phyloP scores from a whole-genome alignment of 2,113 vertebrate genomes.

The Chaetodon auriga region DNA sequence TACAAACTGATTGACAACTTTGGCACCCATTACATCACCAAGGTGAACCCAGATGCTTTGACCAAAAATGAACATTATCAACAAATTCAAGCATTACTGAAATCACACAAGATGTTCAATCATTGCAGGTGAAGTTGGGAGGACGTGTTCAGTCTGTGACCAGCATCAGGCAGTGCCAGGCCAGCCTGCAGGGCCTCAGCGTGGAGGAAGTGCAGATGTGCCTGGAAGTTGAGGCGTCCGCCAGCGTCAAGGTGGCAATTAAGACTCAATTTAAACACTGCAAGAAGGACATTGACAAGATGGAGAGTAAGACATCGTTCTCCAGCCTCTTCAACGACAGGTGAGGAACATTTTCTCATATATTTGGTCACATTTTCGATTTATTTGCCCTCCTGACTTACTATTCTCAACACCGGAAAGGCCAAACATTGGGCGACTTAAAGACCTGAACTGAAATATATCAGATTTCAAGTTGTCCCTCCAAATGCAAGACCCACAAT shows the following conservation, averaged over 20 bases:
- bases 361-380: too few relatives aligned
- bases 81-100: not conserved
- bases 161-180: slow-evolving; percentile 86
- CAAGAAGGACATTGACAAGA: slow-evolving; percentile 69
- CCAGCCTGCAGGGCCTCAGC: slow-evolving; percentile 80
- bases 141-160: slow-evolving; percentile 85
- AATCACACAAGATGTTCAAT: not conserved
- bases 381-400: too few relatives aligned
- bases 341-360: slow-evolving; percentile 44
- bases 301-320: slow-evolving; percentile 77
- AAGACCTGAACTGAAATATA: too few relatives aligned
- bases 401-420: too few relatives aligned
- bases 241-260: slow-evolving; percentile 36
- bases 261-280: slow-evolving; percentile 73
- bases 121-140: slow-evolving; percentile 81
- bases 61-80: not conserved
- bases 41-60: slow-evolving; percentile 61
- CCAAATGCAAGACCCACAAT: too few relatives aligned
- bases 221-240: slow-evolving; percentile 82
- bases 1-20: slow-evolving; percentile 82
- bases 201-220: slow-evolving; percentile 83
- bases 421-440: too few relatives aligned
- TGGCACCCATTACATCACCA: slow-evolving; percentile 86
- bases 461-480: too few relatives aligned
- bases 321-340: slow-evolving; percentile 85